Percentiles rank a stretch among this genome's conserved stretches.
phyloP scores from a whole-genome alignment of 2,113 vertebrate genomes.

The Zingel zingel region DNA sequence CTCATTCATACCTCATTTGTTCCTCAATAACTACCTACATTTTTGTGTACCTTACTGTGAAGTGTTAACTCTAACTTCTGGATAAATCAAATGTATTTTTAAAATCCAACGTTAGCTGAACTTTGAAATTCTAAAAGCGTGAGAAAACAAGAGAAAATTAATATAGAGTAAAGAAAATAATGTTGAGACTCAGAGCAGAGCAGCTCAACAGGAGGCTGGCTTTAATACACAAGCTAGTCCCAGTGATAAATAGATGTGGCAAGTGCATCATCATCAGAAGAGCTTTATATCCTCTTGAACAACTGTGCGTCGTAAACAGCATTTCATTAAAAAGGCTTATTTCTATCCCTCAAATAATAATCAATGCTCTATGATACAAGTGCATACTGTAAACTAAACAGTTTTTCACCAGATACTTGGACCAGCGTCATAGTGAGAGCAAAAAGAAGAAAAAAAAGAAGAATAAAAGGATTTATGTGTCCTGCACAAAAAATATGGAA shows the following conservation, averaged over 20 bases:
- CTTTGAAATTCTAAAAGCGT: neutral
- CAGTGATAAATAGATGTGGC: slow-evolving; percentile 38
- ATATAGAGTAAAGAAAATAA: slow-evolving; percentile 32
- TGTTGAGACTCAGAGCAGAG: slow-evolving; percentile 15
- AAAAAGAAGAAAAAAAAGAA: slow-evolving; percentile 12
- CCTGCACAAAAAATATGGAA: slow-evolving; percentile 22
- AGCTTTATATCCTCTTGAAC: slow-evolving; percentile 43
- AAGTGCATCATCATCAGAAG: slow-evolving; percentile 50
- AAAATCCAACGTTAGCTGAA: slow-evolving; percentile 1
- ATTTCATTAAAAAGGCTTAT: slow-evolving; percentile 59
- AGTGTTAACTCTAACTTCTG: neutral
- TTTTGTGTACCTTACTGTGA: too few species aligned
- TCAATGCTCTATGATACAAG: slow-evolving; percentile 47
- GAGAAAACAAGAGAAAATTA: neutral
- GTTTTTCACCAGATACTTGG: slow-evolving; percentile 5
- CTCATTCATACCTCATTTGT: too few species aligned
- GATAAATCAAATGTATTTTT: neutral
- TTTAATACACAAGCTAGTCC: slow-evolving; percentile 30
- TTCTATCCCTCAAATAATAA: slow-evolving; percentile 40
- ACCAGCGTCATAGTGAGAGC: slow-evolving; percentile 15
- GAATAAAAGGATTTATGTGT: slow-evolving; percentile 11
- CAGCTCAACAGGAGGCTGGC: slow-evolving; percentile 39
- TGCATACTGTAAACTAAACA: slow-evolving; percentile 27
- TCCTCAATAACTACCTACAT: too few species aligned
- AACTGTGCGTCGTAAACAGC: slow-evolving; percentile 33